Base-by-base conservation (phyloP, 2,113 vertebrate genomes). In the Apteryx owenii region DNA sequence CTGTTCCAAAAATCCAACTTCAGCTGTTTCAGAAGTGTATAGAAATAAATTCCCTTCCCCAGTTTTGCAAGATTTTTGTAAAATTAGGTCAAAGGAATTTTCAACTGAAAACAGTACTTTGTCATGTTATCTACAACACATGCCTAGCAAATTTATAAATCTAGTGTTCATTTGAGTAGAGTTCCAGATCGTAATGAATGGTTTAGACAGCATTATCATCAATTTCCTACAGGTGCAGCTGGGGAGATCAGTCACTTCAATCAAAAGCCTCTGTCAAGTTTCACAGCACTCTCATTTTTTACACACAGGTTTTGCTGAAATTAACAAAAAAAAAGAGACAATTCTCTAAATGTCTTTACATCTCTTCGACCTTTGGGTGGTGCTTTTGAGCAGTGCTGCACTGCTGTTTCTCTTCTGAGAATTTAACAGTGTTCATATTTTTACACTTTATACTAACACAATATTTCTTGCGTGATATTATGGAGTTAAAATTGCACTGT, bases 171-270 rank as follows among this genome's bases (percentile, higher is more conserved):
- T 99, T 98, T 98, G 98, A 97, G 98, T 98, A 97, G 98, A 99
- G 98, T 98, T 98, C 97, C 97, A 97, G 97, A 97, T 96, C 93
- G 95, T 99, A 99, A 99, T 99, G 98, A 99, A 99, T 98, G 98
- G 98, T 99, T 99, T 98, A 98, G 99, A 98, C 98, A 98, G 98
- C 98, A 98, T 99, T 98, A 99, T 99, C 99, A 99, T 99, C 98
- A 98, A 98, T 99, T 99, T 99, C 98, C 98, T 97, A 97, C 98
- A 99, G 99, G 98, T 99, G 98, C 98, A 98, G 98, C 98, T 97
- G 96, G 97, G 97, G 98, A 99, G 99, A 99, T 99, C 99, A 98
- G 98, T 98, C 98, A 98, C 97, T 99, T 99, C 99, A 98, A 98
- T 99, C 99, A 99, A 98, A 99, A 98, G 97, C 98, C 96, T 98